Evolutionary conservation across 2,888 invertebrate species (phyloP).

Genomic region (Pteria penguin): DNA sequence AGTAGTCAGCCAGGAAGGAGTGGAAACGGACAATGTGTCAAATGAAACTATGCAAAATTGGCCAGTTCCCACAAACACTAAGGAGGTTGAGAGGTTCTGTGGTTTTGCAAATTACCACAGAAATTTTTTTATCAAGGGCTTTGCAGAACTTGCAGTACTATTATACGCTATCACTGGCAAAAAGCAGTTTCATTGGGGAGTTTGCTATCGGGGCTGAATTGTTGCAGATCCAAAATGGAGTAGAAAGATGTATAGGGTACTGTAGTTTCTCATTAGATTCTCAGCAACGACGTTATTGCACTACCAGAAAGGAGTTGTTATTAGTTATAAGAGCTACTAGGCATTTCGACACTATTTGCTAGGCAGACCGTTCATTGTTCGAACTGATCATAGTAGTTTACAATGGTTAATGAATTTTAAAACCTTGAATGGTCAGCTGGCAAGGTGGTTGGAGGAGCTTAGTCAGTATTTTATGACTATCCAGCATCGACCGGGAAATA

Average conservation of each 20-base stretch:
- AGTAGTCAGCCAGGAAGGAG: slow-evolving; percentile 4
- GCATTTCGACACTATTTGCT: too few species aligned
- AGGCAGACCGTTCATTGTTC: too few species aligned
- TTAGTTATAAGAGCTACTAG: too few species aligned
- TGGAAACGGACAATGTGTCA: not conserved
- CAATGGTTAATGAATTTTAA: too few species aligned
- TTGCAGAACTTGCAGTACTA: not conserved
- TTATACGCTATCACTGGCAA: too few species aligned
- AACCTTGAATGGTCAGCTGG: too few species aligned
- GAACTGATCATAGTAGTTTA: too few species aligned
- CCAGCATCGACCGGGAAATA: not conserved
- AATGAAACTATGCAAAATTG: slow-evolving; percentile 6
- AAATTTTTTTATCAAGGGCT: slow-evolving; percentile 9
- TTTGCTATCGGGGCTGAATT: not conserved
- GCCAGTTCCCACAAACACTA: slow-evolving; percentile 17
- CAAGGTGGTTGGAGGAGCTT: too few species aligned
- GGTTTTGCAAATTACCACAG: slow-evolving; percentile 40
- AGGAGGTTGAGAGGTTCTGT: slow-evolving; percentile 30
- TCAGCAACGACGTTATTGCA: not conserved
- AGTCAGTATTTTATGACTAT: too few species aligned
- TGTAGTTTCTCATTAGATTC: not conserved
- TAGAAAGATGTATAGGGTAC: not conserved
- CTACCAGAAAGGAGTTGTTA: too few species aligned
- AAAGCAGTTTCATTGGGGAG: too few species aligned
- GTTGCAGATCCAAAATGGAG: not conserved